Percentiles rank a stretch among this genome's conserved stretches.
phyloP scores from a whole-genome alignment of 2,888 invertebrate genomes.

The Oligia latruncula region DNA sequence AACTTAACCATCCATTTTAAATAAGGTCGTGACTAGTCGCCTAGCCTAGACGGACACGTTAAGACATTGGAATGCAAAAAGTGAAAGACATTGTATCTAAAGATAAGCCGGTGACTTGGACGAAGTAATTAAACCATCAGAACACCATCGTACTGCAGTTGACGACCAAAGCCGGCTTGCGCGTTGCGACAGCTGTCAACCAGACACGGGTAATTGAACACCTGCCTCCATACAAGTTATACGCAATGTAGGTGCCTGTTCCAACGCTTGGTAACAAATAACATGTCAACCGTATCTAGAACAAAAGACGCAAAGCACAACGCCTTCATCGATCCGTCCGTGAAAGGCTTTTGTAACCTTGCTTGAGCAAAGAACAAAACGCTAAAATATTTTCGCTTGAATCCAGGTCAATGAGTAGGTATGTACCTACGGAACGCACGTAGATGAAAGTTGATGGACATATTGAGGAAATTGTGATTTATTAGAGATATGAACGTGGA shows the following conservation, averaged over 20 bases:
- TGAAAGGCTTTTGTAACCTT: slow-evolving; percentile 79
- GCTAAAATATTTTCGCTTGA: slow-evolving; percentile 66
- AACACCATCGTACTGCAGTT: slow-evolving; percentile 58
- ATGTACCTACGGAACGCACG: slow-evolving; percentile 29
- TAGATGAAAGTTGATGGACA: slow-evolving; percentile 74
- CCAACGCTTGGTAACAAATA: slow-evolving; percentile 67
- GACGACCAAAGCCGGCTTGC: slow-evolving; percentile 69
- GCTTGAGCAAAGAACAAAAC: slow-evolving; percentile 73
- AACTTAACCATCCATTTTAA: slow-evolving; percentile 8
- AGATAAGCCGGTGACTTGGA: slow-evolving; percentile 60
- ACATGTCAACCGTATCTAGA: slow-evolving; percentile 61
- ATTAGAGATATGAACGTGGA: slow-evolving; percentile 35
- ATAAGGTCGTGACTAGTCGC: not conserved
- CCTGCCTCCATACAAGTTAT: slow-evolving; percentile 55
- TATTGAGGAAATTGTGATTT: slow-evolving; percentile 70
- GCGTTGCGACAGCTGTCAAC: slow-evolving; percentile 72
- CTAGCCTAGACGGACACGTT: slow-evolving; percentile 33
- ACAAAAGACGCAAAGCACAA: slow-evolving; percentile 66
- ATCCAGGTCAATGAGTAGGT: slow-evolving; percentile 78
- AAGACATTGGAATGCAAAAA: slow-evolving; percentile 60
- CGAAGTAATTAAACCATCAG: slow-evolving; percentile 67
- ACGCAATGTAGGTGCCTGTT: slow-evolving; percentile 49
- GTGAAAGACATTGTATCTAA: slow-evolving; percentile 60
- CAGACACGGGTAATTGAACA: slow-evolving; percentile 71
- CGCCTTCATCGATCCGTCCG: slow-evolving; percentile 66